These are phyloP conservation scores for Siniperca undulata DNA, from an alignment of 2,797 vertebrate genomes.

Conservation along the genomic window DNA sequence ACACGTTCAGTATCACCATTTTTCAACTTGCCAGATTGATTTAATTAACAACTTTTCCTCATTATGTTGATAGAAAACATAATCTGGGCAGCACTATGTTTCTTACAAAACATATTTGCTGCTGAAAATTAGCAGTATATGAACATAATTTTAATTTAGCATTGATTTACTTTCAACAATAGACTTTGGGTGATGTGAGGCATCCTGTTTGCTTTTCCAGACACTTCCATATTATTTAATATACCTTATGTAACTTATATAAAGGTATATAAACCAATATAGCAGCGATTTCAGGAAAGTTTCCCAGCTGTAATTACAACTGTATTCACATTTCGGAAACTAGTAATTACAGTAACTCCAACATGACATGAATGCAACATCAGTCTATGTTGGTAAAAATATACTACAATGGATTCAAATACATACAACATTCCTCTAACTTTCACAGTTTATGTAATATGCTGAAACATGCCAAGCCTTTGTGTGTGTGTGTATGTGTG, in stretches of 20 bases:
- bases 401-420: neutral
- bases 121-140: neutral
- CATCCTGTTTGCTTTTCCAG: neutral
- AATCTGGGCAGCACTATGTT: neutral
- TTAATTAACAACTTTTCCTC: neutral
- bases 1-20: neutral
- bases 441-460: conserved; percentile 9
- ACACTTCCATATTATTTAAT: too few relatives aligned
- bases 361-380: neutral
- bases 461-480: neutral
- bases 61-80: neutral
- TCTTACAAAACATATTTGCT: neutral
- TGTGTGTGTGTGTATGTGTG: neutral
- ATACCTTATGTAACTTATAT: neutral
- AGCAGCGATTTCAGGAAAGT: too few relatives aligned
- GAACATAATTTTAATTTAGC: neutral
- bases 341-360: too few relatives aligned
- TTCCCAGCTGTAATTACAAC: neutral
- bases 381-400: neutral
- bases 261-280: neutral
- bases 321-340: neutral
- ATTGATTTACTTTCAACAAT: neutral
- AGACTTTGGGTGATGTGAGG: neutral
- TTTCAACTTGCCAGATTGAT: neutral
- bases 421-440: neutral